Base-by-base conservation (phyloP, 2,113 vertebrate species). In the Stercorarius parasiticus region DNA sequence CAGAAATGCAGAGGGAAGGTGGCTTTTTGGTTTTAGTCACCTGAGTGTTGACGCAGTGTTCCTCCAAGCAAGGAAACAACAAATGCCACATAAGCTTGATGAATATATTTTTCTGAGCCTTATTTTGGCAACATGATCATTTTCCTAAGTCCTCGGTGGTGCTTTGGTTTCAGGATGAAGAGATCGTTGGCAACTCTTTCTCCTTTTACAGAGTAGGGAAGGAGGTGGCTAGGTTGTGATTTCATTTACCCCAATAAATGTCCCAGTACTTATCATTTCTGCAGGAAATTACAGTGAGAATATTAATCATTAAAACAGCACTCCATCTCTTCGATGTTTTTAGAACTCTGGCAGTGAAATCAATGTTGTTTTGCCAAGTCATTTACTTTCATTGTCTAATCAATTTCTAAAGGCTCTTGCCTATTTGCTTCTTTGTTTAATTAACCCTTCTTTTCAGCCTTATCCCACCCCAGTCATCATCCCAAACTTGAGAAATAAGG, bases 391-490 rank as follows among this genome's bases (percentile, higher is more conserved):
- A 97, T 96, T 95, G 93, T 78, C 90, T 82, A 77, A 95, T 97
- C 97, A 97, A 67, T 96, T 97, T 93, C 85, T 95, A 85, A 85
- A 80, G 88, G 69, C 87, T 94, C 42, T 95, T 96, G 93, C 66
- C 88, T 80, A 8, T 89, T 97, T 94, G 79, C 88, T 67, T 88
- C 90, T 85, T 93, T 96, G 95, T 97, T 97, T 97, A 96, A 97
- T 97, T 97, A 97, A 93, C 94, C 94, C 88, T 94, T 92, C 49
- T 72, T 77, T 66, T 67, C 82, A 94, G 78, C 49, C 62, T 65
- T 81, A 30, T 86, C 45, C 70, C 17, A n/a, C 79, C 78, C 38
- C 69, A 79, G 94, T 83, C 10, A 0, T 86, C 69, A 81, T 85
- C 71, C 85, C 84, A 86, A 72, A 90, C 90, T 91, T 52, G 76